Percentiles rank a stretch among this genome's conserved stretches.
These are phyloP conservation scores for Intellagama lesueurii DNA, from an alignment of 2,797 vertebrate species.

Conservation along the genomic window DNA sequence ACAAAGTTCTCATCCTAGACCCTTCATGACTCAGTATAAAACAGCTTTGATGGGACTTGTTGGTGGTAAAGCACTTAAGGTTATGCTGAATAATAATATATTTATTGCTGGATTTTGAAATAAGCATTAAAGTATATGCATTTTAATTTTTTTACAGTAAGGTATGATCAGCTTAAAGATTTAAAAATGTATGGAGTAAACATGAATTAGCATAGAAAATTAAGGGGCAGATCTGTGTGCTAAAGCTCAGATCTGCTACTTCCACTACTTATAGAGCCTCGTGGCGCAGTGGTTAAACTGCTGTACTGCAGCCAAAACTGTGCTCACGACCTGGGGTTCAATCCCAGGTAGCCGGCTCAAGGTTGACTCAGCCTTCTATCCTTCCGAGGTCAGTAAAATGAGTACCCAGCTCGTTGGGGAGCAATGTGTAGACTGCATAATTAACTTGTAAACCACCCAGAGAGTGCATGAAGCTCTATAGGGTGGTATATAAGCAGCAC, in stretches of 20 bases:
- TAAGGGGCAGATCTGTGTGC: background rate
- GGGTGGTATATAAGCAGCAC: too few species aligned
- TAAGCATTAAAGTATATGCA: conserved; percentile 8
- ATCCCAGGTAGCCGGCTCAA: too few species aligned
- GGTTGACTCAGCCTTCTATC: too few species aligned
- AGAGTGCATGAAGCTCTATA: too few species aligned
- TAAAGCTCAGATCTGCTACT: background rate
- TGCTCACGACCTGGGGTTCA: too few species aligned
- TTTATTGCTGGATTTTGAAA: conserved; percentile 11
- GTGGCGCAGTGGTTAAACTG: too few species aligned
- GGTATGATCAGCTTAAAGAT: background rate
- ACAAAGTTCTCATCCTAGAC: background rate
- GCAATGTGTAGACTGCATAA: too few species aligned
- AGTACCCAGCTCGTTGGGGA: too few species aligned
- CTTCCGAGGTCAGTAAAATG: too few species aligned
- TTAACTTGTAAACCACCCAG: too few species aligned
- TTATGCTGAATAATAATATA: background rate
- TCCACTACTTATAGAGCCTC: too few species aligned
- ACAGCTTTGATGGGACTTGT: conserved; percentile 26
- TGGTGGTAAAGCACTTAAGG: conserved; percentile 39
- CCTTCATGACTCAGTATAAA: conserved; percentile 22
- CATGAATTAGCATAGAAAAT: background rate
- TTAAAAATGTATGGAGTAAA: conserved; percentile 21
- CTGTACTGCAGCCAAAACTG: too few species aligned
- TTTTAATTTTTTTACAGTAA: conserved; percentile 30